phyloP scores from a whole-genome alignment of 2,888 invertebrate species.

The Tubiluchus corallicola region DNA sequence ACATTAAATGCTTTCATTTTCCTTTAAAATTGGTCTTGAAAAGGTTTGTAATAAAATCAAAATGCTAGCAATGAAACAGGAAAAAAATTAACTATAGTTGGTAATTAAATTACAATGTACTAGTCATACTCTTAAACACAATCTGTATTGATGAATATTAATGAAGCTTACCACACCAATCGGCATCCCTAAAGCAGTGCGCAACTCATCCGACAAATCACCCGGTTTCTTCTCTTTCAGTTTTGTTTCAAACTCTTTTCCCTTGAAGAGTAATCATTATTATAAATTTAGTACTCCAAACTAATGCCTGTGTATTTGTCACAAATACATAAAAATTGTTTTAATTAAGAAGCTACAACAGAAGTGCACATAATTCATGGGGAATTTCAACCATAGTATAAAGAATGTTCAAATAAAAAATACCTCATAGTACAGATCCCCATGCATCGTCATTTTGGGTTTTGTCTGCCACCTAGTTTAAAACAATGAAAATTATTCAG shows the following conservation, averaged over 20 bases:
- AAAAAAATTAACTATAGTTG: no score
- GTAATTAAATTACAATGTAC: no score
- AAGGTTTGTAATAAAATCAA: no score
- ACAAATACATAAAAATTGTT: background rate
- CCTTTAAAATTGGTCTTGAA: no score
- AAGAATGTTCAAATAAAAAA: no score
- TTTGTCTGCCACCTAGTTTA: constrained; percentile 80
- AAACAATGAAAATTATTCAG: constrained; percentile 5
- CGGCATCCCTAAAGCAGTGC: constrained; percentile 96
- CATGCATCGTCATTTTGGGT: constrained; percentile 95
- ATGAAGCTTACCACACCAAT: constrained; percentile 48
- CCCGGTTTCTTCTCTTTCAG: constrained; percentile 97
- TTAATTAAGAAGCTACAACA: background rate
- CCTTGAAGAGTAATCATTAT: constrained; percentile 31
- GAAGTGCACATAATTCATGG: background rate
- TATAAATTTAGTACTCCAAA: no score
- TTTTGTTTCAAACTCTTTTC: constrained; percentile 94
- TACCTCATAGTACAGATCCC: constrained; percentile 86
- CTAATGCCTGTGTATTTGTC: no score
- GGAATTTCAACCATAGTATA: no score
- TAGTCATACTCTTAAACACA: no score
- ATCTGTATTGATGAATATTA: no score
- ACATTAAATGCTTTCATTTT: no score
- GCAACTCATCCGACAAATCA: constrained; percentile 79
- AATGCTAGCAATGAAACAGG: no score